Base-by-base conservation (phyloP, 2,888 invertebrate species). In the Eilema depressum region DNA sequence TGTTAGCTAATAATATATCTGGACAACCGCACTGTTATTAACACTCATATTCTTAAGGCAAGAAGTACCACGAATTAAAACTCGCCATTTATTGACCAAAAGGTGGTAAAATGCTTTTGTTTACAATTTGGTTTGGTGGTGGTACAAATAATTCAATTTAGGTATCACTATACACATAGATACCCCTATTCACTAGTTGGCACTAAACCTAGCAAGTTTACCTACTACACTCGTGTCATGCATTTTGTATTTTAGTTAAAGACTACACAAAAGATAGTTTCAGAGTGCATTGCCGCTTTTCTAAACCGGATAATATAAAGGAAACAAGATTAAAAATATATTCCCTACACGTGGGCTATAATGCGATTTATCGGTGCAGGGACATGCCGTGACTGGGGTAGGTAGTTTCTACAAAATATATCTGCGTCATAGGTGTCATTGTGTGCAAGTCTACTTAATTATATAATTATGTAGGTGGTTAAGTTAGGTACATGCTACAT, bases 261-360 rank as follows among this genome's bases (percentile, higher is more conserved):
- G 61, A 66, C 73, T 47, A 57, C 75, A 76, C 68, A 69, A 76
- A 78, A 73, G 63, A 78, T 79, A 76, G 77, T 81, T 84, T 79
- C 79, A 83, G 80, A 77, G 80, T 77, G 77, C 82, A 80, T 81
- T 83, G 82, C 77, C 86, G 88, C 87, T 90, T 91, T 89, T 86
- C 91, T 89, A 88, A 91, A 89, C 88, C 84, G 89, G 91, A 90
- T 92, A 91, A 92, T 93, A 91, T 91, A 93, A 91, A 92, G 92
- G 92, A 93, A 94, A 94, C 93, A 92, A 92, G 95, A 95, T 95
- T 95, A 95, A 94, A 95, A 94, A 94, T 94, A 91, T 93, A 95
- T 94, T 93, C 94, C 83, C 87, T 86, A 91, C 94, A 95, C 95
- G 95, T 94, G 94, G 92, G 90, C 91, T 87, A 89, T 94, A 94